phyloP scores from a whole-genome alignment of 2,888 invertebrate genomes.

The Syritta pipiens region DNA sequence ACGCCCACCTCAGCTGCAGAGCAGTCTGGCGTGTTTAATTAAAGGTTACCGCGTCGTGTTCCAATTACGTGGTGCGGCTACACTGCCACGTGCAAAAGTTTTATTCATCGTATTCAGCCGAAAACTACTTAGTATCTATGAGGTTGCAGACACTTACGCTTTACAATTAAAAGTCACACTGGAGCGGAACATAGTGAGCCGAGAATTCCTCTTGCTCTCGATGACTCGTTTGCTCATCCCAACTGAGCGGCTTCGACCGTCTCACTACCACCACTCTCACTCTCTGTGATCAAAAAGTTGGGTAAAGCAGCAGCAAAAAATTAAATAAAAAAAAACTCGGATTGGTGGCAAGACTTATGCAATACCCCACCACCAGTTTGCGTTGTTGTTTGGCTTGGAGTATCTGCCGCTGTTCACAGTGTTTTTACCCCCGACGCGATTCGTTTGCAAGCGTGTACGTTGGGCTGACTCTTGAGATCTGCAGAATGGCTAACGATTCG shows the following conservation, averaged over 20 bases:
- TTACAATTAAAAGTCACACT: constrained; percentile 41
- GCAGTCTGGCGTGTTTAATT: constrained; percentile 15
- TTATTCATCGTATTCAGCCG: constrained; percentile 6
- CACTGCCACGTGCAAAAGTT: constrained; percentile 47
- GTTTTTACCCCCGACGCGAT: neutral
- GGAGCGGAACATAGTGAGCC: constrained; percentile 38
- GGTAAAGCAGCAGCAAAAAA: constrained; percentile 13
- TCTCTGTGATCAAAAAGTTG: constrained; percentile 47
- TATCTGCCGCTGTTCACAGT: constrained; percentile 30
- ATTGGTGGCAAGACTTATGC: constrained; percentile 54
- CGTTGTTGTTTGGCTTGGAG: constrained; percentile 18
- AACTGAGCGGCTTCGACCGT: constrained; percentile 26
- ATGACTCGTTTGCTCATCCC: constrained; percentile 43
- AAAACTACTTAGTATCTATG: constrained; percentile 1
- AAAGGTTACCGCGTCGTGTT: constrained; percentile 19
- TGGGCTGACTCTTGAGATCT: constrained; percentile 37
- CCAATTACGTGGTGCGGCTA: constrained; percentile 47
- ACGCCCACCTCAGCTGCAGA: constrained; percentile 1
- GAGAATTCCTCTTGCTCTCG: too few relatives aligned
- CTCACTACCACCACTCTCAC: too few relatives aligned
- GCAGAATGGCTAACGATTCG: constrained; percentile 58
- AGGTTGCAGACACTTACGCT: constrained; percentile 26
- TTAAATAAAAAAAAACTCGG: constrained; percentile 16
- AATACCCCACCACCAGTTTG: constrained; percentile 44
- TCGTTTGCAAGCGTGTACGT: constrained; percentile 11